These are phyloP conservation scores for Heliconius eleuchia DNA, from an alignment of 1,140 invertebrate genomes.

Conservation along the genomic window DNA sequence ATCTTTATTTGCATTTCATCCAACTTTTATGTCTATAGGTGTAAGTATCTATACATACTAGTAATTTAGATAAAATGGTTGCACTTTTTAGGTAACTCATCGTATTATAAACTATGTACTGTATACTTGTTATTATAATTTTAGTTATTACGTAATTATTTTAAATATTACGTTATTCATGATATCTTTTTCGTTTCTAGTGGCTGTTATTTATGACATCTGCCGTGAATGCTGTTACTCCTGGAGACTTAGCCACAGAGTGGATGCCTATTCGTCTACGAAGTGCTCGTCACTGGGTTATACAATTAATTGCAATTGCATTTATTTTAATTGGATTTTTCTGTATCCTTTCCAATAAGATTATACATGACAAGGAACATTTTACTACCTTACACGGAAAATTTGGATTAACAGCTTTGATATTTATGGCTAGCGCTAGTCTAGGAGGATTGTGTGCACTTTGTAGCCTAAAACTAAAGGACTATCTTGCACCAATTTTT, in stretches of 20 bases:
- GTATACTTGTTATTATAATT: background rate
- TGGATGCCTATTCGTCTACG: constrained; percentile 77
- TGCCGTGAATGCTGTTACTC: constrained; percentile 75
- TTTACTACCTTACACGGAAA: constrained; percentile 71
- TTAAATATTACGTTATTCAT: background rate
- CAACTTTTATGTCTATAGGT: constrained; percentile 66
- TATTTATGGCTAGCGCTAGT: constrained; percentile 67
- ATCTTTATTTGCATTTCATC: constrained; percentile 76
- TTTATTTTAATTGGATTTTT: constrained; percentile 66
- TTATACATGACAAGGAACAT: constrained; percentile 59
- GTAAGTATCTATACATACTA: constrained; percentile 37
- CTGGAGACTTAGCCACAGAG: constrained; percentile 75
- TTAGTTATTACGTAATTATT: background rate
- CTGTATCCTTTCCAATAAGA: constrained; percentile 71
- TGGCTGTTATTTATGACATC: constrained; percentile 76
- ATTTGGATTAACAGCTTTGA: constrained; percentile 71
- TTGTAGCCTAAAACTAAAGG: constrained; percentile 74
- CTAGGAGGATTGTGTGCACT: constrained; percentile 69
- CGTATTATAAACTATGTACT: background rate
- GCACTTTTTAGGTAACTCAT: background rate
- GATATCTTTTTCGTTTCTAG: constrained; percentile 53
- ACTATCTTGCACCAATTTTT: constrained; percentile 73
- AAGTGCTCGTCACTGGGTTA: constrained; percentile 75
- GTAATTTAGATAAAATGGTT: constrained; percentile 16
- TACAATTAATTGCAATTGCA: constrained; percentile 62